Conservation (phyloP, 2,113 vertebrate genomes). For the Falco punctatus region DNA sequence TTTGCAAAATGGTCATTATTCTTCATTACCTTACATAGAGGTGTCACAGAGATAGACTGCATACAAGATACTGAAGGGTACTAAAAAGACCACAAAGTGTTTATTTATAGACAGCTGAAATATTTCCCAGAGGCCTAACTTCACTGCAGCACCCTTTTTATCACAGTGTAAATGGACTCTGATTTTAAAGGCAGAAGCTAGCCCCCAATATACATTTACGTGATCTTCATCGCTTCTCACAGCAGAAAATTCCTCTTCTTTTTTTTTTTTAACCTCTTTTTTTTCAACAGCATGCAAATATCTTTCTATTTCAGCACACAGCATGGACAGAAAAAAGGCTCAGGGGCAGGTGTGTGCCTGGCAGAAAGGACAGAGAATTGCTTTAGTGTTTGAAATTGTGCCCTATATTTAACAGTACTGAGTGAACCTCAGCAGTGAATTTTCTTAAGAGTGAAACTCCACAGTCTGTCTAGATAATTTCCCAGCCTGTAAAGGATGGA, state of each 20-base stretch:
- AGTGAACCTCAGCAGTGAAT: neutral
- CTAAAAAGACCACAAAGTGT: neutral
- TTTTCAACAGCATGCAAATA: neutral
- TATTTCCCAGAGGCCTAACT: neutral
- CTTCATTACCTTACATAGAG: neutral
- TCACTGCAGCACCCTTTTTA: neutral
- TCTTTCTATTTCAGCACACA: neutral
- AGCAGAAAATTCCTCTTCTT: neutral
- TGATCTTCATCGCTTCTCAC: neutral
- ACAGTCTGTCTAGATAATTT: neutral
- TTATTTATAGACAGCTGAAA: neutral
- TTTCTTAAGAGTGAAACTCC: neutral
- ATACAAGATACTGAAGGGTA: neutral
- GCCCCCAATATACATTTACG: neutral
- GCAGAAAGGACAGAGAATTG: neutral
- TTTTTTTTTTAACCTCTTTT: neutral
- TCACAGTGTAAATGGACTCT: neutral
- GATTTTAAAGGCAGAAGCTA: neutral
- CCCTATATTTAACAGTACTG: neutral
- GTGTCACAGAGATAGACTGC: neutral
- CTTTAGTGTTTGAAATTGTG: neutral
- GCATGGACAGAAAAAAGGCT: neutral
- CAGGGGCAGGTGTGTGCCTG: neutral
- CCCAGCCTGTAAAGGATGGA: neutral
- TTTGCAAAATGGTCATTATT: conserved; percentile 5